Percentiles rank a stretch among this genome's conserved stretches.
Evolutionary conservation across 2,113 vertebrate species (phyloP).

Genomic region (Cephalopterus ornatus): DNA sequence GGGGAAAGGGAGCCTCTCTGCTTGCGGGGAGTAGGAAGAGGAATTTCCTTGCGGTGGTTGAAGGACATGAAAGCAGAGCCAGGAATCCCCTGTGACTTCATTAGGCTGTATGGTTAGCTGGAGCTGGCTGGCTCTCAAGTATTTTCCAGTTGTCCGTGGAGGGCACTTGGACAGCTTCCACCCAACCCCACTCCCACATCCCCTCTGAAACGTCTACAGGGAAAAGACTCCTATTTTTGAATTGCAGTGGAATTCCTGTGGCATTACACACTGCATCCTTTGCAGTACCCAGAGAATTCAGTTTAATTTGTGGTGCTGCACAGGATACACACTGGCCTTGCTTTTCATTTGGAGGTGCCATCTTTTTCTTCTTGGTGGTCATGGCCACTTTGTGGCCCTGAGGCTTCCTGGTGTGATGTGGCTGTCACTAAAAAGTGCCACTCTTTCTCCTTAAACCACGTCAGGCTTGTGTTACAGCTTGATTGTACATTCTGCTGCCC

Average conservation of each 20-base stretch:
- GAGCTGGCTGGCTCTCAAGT: conserved; percentile 26
- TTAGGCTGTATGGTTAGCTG: conserved; percentile 15
- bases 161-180: conserved; percentile 42
- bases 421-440: neutral
- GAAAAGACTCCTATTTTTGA: conserved; percentile 68
- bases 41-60: conserved; percentile 10
- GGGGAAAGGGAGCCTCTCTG: neutral
- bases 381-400: neutral
- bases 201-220: neutral
- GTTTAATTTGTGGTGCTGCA: neutral
- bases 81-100: conserved; percentile 42
- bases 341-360: neutral
- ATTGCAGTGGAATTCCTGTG: conserved; percentile 37
- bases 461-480: neutral
- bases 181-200: conserved; percentile 42
- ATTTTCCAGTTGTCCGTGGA: conserved; percentile 41
- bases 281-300: neutral
- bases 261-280: conserved; percentile 32
- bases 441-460: neutral
- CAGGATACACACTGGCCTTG: neutral
- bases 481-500: neutral
- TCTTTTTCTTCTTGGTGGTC: neutral
- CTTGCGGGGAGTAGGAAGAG: neutral
- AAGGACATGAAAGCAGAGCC: conserved; percentile 17
- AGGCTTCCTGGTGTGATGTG: neutral